Conservation (phyloP, 2,888 invertebrate genomes). For the Andrena haemorrhoa region DNA sequence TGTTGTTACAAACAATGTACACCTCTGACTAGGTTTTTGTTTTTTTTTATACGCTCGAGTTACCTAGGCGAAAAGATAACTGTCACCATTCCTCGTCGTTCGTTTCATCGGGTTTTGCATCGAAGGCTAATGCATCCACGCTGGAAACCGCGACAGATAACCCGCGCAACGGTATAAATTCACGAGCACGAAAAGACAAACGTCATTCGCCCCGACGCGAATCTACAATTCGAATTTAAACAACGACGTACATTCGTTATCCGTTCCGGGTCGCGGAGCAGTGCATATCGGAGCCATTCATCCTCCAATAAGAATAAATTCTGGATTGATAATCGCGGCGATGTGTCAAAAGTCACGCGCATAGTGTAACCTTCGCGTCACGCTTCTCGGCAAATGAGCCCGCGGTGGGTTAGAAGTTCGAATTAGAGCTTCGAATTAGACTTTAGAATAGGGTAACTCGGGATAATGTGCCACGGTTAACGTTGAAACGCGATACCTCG, state of each 20-base stretch:
- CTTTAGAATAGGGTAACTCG: neutral
- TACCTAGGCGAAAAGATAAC: conserved; percentile 6
- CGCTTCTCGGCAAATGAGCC: neutral
- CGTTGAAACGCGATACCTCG: too few species aligned
- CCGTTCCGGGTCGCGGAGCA: conserved; percentile 2
- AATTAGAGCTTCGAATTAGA: conserved; percentile 1
- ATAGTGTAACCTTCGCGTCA: neutral
- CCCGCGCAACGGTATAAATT: conserved; percentile 27
- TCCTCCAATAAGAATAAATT: conserved; percentile 47
- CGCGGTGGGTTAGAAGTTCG: neutral
- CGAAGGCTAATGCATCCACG: conserved; percentile 16
- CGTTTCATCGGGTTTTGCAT: conserved; percentile 28
- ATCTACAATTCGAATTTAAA: conserved; percentile 57
- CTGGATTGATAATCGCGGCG: conserved; percentile 27
- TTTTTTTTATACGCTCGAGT: neutral
- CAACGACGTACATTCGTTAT: conserved; percentile 56
- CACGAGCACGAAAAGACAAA: conserved; percentile 40
- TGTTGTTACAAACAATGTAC: neutral
- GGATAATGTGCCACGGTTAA: too few species aligned
- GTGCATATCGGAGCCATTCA: conserved; percentile 30
- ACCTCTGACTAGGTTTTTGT: neutral
- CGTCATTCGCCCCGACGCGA: conserved; percentile 33
- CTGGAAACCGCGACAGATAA: conserved; percentile 25
- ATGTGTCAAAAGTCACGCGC: conserved; percentile 14
- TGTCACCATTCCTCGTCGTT: neutral